Conservation (phyloP, 2,113 vertebrate species). For the Malurus melanocephalus region DNA sequence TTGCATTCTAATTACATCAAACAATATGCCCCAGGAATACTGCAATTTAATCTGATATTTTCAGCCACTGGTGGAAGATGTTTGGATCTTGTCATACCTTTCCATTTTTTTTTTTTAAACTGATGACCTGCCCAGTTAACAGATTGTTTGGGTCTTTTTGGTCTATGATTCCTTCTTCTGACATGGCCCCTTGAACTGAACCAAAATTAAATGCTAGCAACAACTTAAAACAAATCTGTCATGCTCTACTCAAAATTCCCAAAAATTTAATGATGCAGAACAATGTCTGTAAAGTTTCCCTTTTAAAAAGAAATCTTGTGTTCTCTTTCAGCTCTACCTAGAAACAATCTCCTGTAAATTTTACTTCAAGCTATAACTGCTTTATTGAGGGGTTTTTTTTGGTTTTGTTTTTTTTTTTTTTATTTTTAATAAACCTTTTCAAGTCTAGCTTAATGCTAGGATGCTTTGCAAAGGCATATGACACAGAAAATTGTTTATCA, state of each 20-base stretch:
- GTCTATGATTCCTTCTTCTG: constrained; percentile 53
- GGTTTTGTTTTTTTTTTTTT: background rate
- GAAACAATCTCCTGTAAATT: constrained; percentile 30
- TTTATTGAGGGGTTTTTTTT: constrained; percentile 1
- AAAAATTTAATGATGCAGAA: constrained; percentile 66
- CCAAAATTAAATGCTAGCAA: constrained; percentile 65
- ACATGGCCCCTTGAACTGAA: constrained; percentile 60
- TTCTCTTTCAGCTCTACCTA: constrained; percentile 11
- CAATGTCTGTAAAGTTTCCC: constrained; percentile 52
- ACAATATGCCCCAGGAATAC: constrained; percentile 42
- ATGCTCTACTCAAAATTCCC: constrained; percentile 52
- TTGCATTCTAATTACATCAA: constrained; percentile 25
- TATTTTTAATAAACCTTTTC: background rate
- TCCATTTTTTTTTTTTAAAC: background rate
- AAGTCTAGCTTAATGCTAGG: constrained; percentile 12
- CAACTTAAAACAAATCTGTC: constrained; percentile 61
- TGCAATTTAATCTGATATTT: constrained; percentile 52
- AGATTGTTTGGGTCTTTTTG: background rate
- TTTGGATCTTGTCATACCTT: constrained; percentile 27
- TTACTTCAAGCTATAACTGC: constrained; percentile 38
- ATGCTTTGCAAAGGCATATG: constrained; percentile 3
- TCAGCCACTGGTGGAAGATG: constrained; percentile 46
- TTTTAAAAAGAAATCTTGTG: constrained; percentile 53
- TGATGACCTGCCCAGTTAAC: constrained; percentile 25
- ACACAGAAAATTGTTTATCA: background rate